Percentiles rank a stretch among this genome's conserved stretches.
phyloP scores from a whole-genome alignment of 2,888 invertebrate genomes.

The Cheilosia vernalis region DNA sequence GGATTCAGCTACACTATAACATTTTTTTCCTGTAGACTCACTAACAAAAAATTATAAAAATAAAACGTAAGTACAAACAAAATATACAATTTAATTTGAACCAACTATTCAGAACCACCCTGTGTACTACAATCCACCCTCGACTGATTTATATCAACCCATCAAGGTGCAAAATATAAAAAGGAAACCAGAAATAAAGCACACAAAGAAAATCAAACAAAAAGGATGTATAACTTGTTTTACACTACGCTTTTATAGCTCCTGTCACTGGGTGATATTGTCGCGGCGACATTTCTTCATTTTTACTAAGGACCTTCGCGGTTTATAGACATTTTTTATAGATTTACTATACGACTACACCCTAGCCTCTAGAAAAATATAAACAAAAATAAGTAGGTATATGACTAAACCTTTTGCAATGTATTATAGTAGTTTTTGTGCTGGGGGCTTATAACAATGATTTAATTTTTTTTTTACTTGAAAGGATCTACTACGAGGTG shows the following conservation, averaged over 20 bases:
- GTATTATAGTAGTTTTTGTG: slow-evolving; percentile 55
- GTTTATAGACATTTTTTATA: no score
- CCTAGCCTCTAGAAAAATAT: slow-evolving; percentile 37
- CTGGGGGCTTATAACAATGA: slow-evolving; percentile 56
- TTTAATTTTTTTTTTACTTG: slow-evolving; percentile 40
- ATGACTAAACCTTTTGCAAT: slow-evolving; percentile 36
- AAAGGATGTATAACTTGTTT: slow-evolving; percentile 13
- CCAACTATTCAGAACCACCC: slow-evolving; percentile 23
- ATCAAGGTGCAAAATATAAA: slow-evolving; percentile 14
- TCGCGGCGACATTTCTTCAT: neutral
- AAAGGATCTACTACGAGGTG: slow-evolving; percentile 68
- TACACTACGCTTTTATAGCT: slow-evolving; percentile 21
- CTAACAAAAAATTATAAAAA: neutral
- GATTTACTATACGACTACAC: slow-evolving; percentile 4
- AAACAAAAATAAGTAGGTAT: slow-evolving; percentile 26
- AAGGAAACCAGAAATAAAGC: slow-evolving; percentile 1
- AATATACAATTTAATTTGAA: neutral
- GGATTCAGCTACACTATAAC: no score
- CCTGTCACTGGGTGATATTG: slow-evolving; percentile 13
- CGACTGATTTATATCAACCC: slow-evolving; percentile 21
- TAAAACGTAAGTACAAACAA: neutral
- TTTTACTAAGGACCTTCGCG: slow-evolving; percentile 13
- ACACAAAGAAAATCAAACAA: slow-evolving; percentile 14
- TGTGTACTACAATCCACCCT: slow-evolving; percentile 7
- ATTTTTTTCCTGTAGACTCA: no score